A percentile compares a stretch with the other conserved stretches of the same genome.
These are phyloP conservation scores for Oscheius sp. DNA, from an alignment of 2,888 invertebrate genomes.

Conservation along the genomic window DNA sequence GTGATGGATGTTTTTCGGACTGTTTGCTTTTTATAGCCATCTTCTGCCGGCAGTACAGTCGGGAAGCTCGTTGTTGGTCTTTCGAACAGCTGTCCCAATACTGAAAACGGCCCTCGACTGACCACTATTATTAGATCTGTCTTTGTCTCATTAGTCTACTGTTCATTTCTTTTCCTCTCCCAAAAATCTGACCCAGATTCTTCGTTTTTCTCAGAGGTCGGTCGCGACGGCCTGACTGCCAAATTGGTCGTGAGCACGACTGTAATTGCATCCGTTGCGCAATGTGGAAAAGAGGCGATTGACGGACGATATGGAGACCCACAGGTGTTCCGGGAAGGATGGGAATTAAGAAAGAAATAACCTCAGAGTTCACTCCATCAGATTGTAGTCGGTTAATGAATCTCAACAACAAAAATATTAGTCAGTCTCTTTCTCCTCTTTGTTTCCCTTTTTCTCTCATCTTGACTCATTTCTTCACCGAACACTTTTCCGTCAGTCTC, in stretches of 20 bases:
- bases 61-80: conserved; percentile 11
- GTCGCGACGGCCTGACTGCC: conserved; percentile 7
- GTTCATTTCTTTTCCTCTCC: background rate
- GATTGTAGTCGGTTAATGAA: too few relatives aligned
- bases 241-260: conserved; percentile 29
- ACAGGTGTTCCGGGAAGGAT: background rate
- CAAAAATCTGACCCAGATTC: conserved; percentile 2
- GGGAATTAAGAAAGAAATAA: too few relatives aligned
- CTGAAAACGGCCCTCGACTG: conserved; percentile 15
- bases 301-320: background rate
- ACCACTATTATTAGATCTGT: conserved; percentile 28
- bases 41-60: conserved; percentile 23
- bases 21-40: conserved; percentile 25
- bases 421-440: too few relatives aligned
- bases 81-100: conserved; percentile 19
- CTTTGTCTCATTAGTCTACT: conserved; percentile 6
- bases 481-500: too few relatives aligned
- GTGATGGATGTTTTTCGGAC: conserved; percentile 15
- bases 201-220: conserved; percentile 2
- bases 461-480: too few relatives aligned
- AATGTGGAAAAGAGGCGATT: conserved; percentile 18
- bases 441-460: too few relatives aligned
- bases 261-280: conserved; percentile 22
- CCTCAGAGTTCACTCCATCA: too few relatives aligned
- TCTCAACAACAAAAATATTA: too few relatives aligned